Evolutionary conservation across 2,888 invertebrate species (phyloP).

Genomic region (Oxystoma pomonae): DNA sequence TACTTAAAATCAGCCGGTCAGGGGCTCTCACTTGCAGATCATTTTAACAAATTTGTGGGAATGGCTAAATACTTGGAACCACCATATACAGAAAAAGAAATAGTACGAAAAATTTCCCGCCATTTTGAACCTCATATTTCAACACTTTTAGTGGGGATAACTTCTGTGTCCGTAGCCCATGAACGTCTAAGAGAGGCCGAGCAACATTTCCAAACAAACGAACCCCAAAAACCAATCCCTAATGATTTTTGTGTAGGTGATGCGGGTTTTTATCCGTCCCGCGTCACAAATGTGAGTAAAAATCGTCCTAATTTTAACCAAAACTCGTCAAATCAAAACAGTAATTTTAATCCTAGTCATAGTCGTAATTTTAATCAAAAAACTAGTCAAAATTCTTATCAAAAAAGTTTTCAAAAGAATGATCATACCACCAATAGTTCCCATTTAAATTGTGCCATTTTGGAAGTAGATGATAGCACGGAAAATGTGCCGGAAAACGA

Average conservation of each 20-base stretch:
- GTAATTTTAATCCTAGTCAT: too few relatives aligned
- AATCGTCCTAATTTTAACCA: too few relatives aligned
- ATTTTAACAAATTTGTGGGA: neutral
- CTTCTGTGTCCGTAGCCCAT: neutral
- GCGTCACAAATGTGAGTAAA: neutral
- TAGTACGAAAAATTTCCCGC: neutral
- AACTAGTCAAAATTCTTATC: too few relatives aligned
- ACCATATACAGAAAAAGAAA: neutral
- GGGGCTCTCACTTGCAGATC: neutral
- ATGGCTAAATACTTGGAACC: neutral
- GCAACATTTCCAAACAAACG: neutral
- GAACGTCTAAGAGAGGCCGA: neutral
- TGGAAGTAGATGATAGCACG: neutral
- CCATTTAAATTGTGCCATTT: neutral
- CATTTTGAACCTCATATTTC: constrained; percentile 3
- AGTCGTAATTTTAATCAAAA: too few relatives aligned
- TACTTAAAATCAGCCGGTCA: neutral
- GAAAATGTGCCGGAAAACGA: constrained; percentile 1
- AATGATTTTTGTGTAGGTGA: neutral
- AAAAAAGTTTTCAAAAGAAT: neutral
- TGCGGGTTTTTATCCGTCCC: neutral
- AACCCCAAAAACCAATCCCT: neutral
- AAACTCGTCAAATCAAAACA: too few relatives aligned
- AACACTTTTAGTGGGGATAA: neutral
- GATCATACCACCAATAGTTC: neutral